phyloP scores from a whole-genome alignment of 2,888 invertebrate genomes.

The Creontiades dilutus region DNA sequence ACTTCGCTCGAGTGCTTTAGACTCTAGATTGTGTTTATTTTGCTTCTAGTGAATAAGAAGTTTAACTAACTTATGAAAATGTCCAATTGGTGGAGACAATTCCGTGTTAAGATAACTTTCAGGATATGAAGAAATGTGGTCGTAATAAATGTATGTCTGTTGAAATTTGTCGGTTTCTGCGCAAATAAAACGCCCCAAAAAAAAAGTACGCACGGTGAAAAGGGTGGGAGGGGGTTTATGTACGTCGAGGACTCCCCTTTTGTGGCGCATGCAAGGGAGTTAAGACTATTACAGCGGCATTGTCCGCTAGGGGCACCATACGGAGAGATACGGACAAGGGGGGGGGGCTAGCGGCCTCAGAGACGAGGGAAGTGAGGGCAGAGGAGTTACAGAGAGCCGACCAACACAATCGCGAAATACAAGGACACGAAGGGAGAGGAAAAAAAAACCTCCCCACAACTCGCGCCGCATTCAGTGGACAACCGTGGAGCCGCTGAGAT shows the following conservation, averaged over 20 bases:
- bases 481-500: slow-evolving; percentile 60
- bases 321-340: not conserved
- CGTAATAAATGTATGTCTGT: not conserved
- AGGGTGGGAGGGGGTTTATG: not conserved
- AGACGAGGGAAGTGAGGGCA: not conserved
- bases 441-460: not conserved
- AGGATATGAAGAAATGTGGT: not conserved
- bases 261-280: slow-evolving; percentile 48
- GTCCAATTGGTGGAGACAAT: not conserved
- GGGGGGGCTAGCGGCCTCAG: not conserved
- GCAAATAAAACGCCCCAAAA: not conserved
- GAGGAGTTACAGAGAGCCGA: not conserved
- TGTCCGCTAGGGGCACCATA: slow-evolving; percentile 33
- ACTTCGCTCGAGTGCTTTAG: too few relatives aligned
- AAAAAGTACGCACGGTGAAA: not conserved
- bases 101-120: not conserved
- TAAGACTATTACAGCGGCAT: slow-evolving; percentile 60
- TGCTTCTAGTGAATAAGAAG: too few relatives aligned
- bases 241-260: slow-evolving; percentile 36
- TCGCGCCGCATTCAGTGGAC: slow-evolving; percentile 19
- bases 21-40: too few relatives aligned
- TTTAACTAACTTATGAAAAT: not conserved
- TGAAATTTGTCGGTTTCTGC: slow-evolving; percentile 33
- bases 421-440: slow-evolving; percentile 12
- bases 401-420: slow-evolving; percentile 38